Evolutionary conservation across 1,140 invertebrate genomes (phyloP).

Genomic region (Bursaphelenchus mucronatus): DNA sequence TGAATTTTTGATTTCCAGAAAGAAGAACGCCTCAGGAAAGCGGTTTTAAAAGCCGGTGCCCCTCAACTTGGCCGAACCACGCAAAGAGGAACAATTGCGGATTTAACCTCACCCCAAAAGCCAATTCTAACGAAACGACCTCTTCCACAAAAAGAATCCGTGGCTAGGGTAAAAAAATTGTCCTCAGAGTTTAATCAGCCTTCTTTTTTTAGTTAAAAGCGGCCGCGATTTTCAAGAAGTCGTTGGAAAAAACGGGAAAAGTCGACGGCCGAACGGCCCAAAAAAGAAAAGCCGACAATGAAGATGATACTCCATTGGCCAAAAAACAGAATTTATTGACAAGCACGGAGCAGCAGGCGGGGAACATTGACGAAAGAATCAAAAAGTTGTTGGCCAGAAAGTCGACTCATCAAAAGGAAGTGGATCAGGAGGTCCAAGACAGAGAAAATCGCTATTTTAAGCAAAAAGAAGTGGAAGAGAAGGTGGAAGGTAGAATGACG

Average conservation of each 20-base stretch:
- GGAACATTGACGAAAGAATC: slow-evolving; percentile 35
- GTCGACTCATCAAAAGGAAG: slow-evolving; percentile 34
- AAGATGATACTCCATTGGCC: not conserved
- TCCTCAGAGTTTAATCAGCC: not conserved
- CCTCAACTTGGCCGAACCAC: not conserved
- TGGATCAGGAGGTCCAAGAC: slow-evolving; percentile 13
- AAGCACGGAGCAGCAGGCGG: no score
- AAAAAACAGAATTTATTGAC: slow-evolving; percentile 2
- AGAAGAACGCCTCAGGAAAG: no score
- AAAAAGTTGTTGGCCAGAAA: slow-evolving; percentile 33
- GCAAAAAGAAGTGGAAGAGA: slow-evolving; percentile 36
- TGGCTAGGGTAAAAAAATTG: not conserved
- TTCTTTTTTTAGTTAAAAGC: slow-evolving; percentile 29
- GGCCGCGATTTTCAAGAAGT: slow-evolving; percentile 39
- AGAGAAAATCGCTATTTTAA: slow-evolving; percentile 37
- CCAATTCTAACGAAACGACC: slow-evolving; percentile 8
- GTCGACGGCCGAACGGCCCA: not conserved
- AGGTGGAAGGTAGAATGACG: slow-evolving; percentile 34
- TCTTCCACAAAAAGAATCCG: not conserved
- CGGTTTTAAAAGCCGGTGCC: no score
- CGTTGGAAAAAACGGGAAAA: slow-evolving; percentile 22
- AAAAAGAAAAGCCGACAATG: slow-evolving; percentile 20
- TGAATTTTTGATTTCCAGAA: no score
- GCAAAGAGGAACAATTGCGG: slow-evolving; percentile 11
- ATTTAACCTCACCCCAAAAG: not conserved